Evolutionary conservation across 2,888 invertebrate genomes (phyloP).

Genomic region (Drosophila koepferae): DNA sequence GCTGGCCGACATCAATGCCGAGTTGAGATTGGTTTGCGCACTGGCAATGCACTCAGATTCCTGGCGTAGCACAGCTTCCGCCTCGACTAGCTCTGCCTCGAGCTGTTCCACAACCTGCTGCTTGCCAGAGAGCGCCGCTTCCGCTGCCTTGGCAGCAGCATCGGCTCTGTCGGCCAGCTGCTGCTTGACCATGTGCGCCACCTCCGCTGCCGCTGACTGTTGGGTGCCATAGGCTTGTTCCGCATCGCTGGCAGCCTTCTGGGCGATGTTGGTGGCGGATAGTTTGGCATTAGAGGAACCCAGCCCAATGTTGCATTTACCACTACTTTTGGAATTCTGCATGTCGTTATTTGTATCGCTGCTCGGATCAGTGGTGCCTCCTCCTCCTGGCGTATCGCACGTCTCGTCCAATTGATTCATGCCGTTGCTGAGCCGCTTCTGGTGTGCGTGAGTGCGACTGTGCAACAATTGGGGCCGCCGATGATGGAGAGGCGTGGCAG

Average conservation of each 20-base stretch:
- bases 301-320: background rate
- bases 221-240: slow-evolving; percentile 82
- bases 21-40: slow-evolving; percentile 87
- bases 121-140: slow-evolving; percentile 89
- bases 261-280: slow-evolving; percentile 88
- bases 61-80: slow-evolving; percentile 87
- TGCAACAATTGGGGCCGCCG: background rate
- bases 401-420: background rate
- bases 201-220: slow-evolving; percentile 90
- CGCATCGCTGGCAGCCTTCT: slow-evolving; percentile 90
- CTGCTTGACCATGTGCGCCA: slow-evolving; percentile 89
- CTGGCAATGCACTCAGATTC: slow-evolving; percentile 87
- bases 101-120: slow-evolving; percentile 89
- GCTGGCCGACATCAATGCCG: slow-evolving; percentile 87
- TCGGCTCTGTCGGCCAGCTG: slow-evolving; percentile 90
- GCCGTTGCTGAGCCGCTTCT: background rate
- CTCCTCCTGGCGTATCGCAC: slow-evolving; percentile 3
- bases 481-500: slow-evolving; percentile 1
- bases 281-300: slow-evolving; percentile 65
- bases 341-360: background rate
- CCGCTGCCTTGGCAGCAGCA: slow-evolving; percentile 90
- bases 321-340: background rate
- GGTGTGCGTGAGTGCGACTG: background rate
- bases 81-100: slow-evolving; percentile 88
- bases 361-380: background rate